Evolutionary conservation across 2,888 invertebrate genomes (phyloP).

Genomic region (Thecocarcelia acutangulata): DNA sequence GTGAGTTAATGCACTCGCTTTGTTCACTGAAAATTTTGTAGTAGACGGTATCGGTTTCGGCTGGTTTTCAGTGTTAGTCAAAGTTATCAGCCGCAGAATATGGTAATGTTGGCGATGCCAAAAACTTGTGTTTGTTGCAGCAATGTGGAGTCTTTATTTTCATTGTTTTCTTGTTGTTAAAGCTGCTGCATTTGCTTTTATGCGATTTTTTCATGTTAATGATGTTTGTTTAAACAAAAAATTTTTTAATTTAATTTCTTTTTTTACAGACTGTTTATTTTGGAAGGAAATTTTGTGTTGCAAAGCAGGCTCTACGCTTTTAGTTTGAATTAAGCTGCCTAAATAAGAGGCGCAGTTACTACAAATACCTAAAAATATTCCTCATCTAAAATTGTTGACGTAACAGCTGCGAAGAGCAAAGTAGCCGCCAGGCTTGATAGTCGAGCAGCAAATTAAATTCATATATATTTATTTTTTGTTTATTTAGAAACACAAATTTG

Average conservation of each 20-base stretch:
- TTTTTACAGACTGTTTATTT: slow-evolving; percentile 42
- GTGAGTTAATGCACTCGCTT: background rate
- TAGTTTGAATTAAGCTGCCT: background rate
- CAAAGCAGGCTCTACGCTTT: background rate
- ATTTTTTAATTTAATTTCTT: slow-evolving; percentile 10
- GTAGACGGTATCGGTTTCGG: slow-evolving; percentile 30
- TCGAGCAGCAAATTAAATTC: no score
- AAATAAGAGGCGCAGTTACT: background rate
- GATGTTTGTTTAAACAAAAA: background rate
- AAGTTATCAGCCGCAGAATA: slow-evolving; percentile 57
- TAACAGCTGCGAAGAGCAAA: no score
- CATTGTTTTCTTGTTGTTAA: slow-evolving; percentile 30
- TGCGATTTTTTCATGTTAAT: slow-evolving; percentile 5
- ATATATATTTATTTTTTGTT: no score
- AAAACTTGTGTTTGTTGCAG: slow-evolving; percentile 55
- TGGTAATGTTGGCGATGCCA: slow-evolving; percentile 52
- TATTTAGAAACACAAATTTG: no score
- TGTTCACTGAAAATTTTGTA: slow-evolving; percentile 27
- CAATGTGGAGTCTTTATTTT: slow-evolving; percentile 38
- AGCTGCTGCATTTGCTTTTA: slow-evolving; percentile 33
- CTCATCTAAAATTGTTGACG: no score
- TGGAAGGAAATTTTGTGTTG: slow-evolving; percentile 8
- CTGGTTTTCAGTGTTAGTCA: slow-evolving; percentile 34
- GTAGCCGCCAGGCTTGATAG: no score
- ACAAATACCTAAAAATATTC: background rate